Evolutionary conservation across 2,888 invertebrate species (phyloP).

Genomic region (Empis stercorea): DNA sequence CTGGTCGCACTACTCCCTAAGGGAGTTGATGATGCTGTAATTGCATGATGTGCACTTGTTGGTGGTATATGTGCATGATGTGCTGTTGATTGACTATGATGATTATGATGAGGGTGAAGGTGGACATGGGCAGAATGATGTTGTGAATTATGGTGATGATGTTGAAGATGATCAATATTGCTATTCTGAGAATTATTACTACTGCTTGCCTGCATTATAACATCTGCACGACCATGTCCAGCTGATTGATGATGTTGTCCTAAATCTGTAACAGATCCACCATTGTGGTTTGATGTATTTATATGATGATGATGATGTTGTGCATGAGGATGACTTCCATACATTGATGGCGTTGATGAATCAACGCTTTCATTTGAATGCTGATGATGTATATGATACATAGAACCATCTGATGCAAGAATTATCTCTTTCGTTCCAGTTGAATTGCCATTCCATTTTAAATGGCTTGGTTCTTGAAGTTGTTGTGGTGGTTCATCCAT

Average conservation of each 20-base stretch:
- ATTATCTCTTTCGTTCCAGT: conserved; percentile 6
- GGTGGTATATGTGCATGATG: conserved; percentile 5
- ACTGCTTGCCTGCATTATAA: conserved; percentile 13
- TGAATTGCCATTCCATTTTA: conserved; percentile 14
- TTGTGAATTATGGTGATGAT: conserved; percentile 21
- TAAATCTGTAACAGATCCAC: conserved; percentile 6
- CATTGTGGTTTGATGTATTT: too few relatives aligned
- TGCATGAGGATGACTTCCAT: conserved; percentile 3
- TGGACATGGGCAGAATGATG: conserved; percentile 17
- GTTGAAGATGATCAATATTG: conserved; percentile 18
- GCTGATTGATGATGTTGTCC: conserved; percentile 15
- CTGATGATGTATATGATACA: conserved; percentile 14
- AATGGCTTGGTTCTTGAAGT: conserved; percentile 9
- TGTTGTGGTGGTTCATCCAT: conserved; percentile 9
- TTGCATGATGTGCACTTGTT: conserved; percentile 2
- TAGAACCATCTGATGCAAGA: background rate
- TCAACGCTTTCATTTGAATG: conserved; percentile 8
- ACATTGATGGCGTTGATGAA: background rate
- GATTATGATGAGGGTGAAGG: conserved; percentile 24
- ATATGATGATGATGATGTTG: conserved; percentile 9
- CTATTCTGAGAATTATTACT: conserved; percentile 6
- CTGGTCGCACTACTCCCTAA: conserved; percentile 36
- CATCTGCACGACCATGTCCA: conserved; percentile 14
- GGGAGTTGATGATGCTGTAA: conserved; percentile 13
- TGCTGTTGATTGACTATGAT: conserved; percentile 1